Evolutionary conservation across 2,888 invertebrate genomes (phyloP), one percentile per base, ranked within the genome.

Genomic region (Trisateles emortualis): DNA sequence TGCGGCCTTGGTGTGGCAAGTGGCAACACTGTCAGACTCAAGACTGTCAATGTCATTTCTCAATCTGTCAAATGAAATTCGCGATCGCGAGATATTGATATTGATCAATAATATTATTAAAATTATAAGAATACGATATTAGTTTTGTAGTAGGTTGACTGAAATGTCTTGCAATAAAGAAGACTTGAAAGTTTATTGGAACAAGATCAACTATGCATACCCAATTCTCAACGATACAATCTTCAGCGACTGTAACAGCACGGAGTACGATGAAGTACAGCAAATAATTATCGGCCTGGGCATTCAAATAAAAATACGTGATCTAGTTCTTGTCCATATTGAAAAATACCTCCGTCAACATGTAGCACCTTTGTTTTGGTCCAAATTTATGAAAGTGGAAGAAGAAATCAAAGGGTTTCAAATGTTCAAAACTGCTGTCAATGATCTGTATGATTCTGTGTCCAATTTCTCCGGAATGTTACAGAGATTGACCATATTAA

Each of bases 341-440:
- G 95, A 96, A 72, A 93, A 94, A 71, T 91, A 94, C 70, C 84
- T 95, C 42, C 92, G 95, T 1, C 93, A 94, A 72, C 89, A 93
- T 60, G 89, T 95, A 2, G 94, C 93, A 0, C 95, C 95, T 6
- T 81, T 89, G 33, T 96, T 96, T 84, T 96, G 96, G 96, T 87
- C 90, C 0, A 94, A 94, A 68, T 96, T 96, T 78, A 85, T 83
- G 1, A 91, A 89, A 59, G 83, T 86, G 0, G 87, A 90, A 16
- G 91, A 92, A 59, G 94, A 94, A 64, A 86, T 92, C 3, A 92
- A 94, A 72, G 95, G 95, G 11, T 96, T 96, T 72, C 93, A 95
- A 71, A 84, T 94, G 42, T 96, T 96, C 71, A 95, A 94, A 71
- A 90, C 92, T 46, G 95, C 96, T n/a, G 95, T 96, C 0, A 94